phyloP scores from a whole-genome alignment of 2,888 invertebrate genomes.

The Pecten maximus region DNA sequence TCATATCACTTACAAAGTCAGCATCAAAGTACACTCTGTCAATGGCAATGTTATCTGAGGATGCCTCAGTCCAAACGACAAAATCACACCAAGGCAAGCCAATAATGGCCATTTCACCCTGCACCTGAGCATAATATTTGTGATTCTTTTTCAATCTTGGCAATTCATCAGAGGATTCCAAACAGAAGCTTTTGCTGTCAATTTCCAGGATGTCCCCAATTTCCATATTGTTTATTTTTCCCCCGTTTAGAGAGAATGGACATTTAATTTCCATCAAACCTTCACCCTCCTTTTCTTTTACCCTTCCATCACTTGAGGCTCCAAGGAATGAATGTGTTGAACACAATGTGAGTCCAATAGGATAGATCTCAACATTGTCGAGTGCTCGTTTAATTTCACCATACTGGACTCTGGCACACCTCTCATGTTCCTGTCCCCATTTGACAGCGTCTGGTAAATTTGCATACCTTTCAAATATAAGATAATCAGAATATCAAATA shows the following conservation, averaged over 20 bases:
- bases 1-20: constrained; percentile 42
- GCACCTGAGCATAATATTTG: constrained; percentile 47
- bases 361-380: neutral
- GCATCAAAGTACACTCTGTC: constrained; percentile 39
- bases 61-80: constrained; percentile 45
- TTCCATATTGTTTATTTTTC: neutral
- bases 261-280: constrained; percentile 48
- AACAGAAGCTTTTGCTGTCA: constrained; percentile 19
- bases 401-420: constrained; percentile 28
- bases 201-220: constrained; percentile 38
- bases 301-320: constrained; percentile 43
- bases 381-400: neutral
- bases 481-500: no score
- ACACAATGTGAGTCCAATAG: constrained; percentile 41
- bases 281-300: neutral
- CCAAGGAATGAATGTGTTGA: constrained; percentile 40
- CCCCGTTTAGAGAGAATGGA: constrained; percentile 42
- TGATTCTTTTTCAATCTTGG: constrained; percentile 40
- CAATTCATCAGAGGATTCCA: neutral
- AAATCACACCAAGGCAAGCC: constrained; percentile 36
- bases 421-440: constrained; percentile 43
- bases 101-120: constrained; percentile 45
- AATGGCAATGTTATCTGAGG: constrained; percentile 27
- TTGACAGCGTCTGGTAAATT: constrained; percentile 35
- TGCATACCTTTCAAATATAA: constrained; percentile 2